Conservation (phyloP, 2,797 vertebrate species). For the Varecia variegata region DNA sequence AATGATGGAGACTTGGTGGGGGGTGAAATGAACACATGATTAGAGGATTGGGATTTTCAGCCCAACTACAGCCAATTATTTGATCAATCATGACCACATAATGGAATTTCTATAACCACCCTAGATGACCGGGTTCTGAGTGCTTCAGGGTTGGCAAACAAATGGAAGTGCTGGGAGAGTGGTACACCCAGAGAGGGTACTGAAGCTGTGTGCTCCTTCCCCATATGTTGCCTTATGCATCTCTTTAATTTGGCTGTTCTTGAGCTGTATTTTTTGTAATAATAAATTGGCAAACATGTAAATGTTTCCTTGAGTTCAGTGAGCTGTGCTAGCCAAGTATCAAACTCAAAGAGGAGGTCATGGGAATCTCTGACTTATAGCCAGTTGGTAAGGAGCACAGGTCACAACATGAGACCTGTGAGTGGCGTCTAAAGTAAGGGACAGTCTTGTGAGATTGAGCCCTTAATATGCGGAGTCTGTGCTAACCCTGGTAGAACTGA, state of each 20-base stretch:
- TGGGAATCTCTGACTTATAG: neutral
- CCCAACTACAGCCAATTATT: neutral
- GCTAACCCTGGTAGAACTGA: neutral
- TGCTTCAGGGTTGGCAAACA: neutral
- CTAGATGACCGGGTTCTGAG: neutral
- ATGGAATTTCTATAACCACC: neutral
- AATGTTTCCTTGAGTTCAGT: neutral
- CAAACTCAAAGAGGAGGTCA: neutral
- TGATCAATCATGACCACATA: neutral
- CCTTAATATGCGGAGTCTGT: too few relatives aligned
- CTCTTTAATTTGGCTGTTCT: neutral
- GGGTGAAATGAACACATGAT: neutral
- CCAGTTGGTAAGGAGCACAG: neutral
- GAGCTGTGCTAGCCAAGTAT: neutral
- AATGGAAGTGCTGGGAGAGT: neutral
- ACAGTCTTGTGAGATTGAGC: neutral
- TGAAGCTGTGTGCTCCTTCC: neutral
- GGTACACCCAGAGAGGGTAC: neutral
- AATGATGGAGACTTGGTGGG: neutral
- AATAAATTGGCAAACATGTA: neutral
- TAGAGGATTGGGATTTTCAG: neutral
- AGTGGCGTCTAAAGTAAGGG: neutral
- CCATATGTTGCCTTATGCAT: neutral
- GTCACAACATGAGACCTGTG: neutral
- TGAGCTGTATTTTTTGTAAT: neutral